Base-by-base conservation (phyloP, 2,113 vertebrate species). In the Odontesthes bonariensis region DNA sequence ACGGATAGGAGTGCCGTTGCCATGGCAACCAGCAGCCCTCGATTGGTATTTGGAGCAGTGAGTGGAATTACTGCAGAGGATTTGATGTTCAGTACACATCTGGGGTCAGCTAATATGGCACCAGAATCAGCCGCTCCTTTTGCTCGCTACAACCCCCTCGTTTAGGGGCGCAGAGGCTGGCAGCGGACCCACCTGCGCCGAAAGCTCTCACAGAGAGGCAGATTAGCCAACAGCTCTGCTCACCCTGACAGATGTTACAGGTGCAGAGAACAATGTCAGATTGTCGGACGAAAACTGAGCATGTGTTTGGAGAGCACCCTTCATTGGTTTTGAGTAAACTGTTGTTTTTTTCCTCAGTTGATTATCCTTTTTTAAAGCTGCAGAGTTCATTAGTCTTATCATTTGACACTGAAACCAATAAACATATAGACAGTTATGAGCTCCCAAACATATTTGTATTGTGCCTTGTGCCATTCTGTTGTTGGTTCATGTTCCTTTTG, bases 1-100 rank as follows among this genome's bases (percentile, higher is more conserved):
- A 93, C 90, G 85, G 92, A 91, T 89, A 92, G 91, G 91, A 94
- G 91, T 93, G 90, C 83, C 86, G 93, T 95, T 95, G 83, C 93
- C 92, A 90, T 87, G 88, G 94, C 86, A 94, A 95, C 93, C 90
- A 73, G 91, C 86, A 85, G 88, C 90, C 77, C 85, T 86, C 71
- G 66, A 88, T 93, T 84, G 93, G 93, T 94, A 94, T 95, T 94
- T 94, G 93, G 91, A 95, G 92, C 93, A 94, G 92, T 53, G 79
- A 85, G 89, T 69, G 86, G 92, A 94, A 93, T 94, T 89, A 91
- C 93, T 93, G 93, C 89, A 84, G 92, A 93, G 93, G 90, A 93
- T 93, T 93, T 92, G 85, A 91, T 93, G 93, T 90, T 93, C 87
- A 69, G 84, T 83, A 86, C 92, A 91, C 94, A 94, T 94, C 93